These are phyloP conservation scores for Megastigmus dorsalis DNA, from an alignment of 2,888 invertebrate genomes.

Conservation along the genomic window DNA sequence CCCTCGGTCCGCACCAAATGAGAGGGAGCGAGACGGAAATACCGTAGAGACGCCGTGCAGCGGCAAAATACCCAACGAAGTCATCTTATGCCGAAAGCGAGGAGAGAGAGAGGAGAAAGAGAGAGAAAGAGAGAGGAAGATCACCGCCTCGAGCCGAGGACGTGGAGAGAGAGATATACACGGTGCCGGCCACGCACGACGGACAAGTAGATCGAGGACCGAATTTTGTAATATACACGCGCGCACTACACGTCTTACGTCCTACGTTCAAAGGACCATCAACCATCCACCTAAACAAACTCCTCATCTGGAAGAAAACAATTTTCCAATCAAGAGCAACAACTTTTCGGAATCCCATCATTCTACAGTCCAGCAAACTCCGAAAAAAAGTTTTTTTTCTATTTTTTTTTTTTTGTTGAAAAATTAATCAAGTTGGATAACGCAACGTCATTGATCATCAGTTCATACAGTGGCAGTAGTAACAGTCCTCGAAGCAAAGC, in stretches of 20 bases:
- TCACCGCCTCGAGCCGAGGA: not conserved
- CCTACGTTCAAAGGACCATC: slow-evolving; percentile 47
- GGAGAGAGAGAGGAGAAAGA: slow-evolving; percentile 11
- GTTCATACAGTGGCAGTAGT: not conserved
- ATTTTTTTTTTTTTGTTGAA: not conserved
- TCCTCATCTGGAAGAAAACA: not conserved
- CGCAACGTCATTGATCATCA: not conserved
- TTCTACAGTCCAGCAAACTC: no score
- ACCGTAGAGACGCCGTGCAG: not conserved
- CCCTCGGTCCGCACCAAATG: not conserved
- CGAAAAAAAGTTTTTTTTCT: not conserved
- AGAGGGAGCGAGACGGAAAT: slow-evolving; percentile 29
- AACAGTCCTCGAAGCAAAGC: not conserved
- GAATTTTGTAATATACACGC: slow-evolving; percentile 7
- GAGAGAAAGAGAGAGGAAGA: slow-evolving; percentile 13
- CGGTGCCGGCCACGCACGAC: slow-evolving; percentile 11
- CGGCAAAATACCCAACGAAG: slow-evolving; percentile 11
- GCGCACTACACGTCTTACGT: slow-evolving; percentile 42
- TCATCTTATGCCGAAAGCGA: slow-evolving; percentile 23
- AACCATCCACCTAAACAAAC: not conserved
- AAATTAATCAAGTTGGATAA: not conserved
- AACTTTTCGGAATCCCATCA: no score
- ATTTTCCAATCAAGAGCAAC: no score
- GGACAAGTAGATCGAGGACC: slow-evolving; percentile 23
- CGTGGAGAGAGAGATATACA: slow-evolving; percentile 14